Evolutionary conservation across 2,888 invertebrate species (phyloP).

Genomic region (Dasypolia templi): DNA sequence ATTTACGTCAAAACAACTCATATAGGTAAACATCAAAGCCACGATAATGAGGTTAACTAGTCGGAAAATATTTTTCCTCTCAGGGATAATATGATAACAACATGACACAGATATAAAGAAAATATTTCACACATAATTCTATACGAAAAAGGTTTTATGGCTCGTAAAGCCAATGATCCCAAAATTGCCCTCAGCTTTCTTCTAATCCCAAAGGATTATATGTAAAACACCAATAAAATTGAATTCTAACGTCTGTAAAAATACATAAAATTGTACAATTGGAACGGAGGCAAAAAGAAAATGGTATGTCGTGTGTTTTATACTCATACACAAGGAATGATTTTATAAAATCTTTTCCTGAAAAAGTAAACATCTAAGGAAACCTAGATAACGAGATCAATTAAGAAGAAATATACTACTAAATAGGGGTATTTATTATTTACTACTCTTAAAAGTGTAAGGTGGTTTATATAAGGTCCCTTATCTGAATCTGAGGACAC

Average conservation of each 20-base stretch:
- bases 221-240: slow-evolving; percentile 65
- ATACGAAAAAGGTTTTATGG: slow-evolving; percentile 82
- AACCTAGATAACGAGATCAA: not conserved
- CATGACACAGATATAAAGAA: slow-evolving; percentile 63
- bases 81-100: slow-evolving; percentile 66
- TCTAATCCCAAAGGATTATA: slow-evolving; percentile 69
- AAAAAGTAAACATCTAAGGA: slow-evolving; percentile 3
- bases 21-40: slow-evolving; percentile 51
- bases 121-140: slow-evolving; percentile 76
- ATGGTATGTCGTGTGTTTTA: not conserved
- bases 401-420: slow-evolving; percentile 7
- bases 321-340: not conserved
- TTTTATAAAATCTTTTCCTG: slow-evolving; percentile 1
- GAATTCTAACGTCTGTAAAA: slow-evolving; percentile 54
- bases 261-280: slow-evolving; percentile 54
- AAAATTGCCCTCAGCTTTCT: slow-evolving; percentile 76
- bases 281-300: slow-evolving; percentile 23
- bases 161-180: slow-evolving; percentile 84
- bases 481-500: slow-evolving; percentile 76
- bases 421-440: slow-evolving; percentile 29
- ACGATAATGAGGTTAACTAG: slow-evolving; percentile 66
- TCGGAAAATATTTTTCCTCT: slow-evolving; percentile 64
- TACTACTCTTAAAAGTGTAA: slow-evolving; percentile 67
- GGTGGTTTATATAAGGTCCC: slow-evolving; percentile 70
- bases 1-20: slow-evolving; percentile 55